Conservation (phyloP, 92 coral and sea anemone species). For the Zoanthus gigantus region DNA sequence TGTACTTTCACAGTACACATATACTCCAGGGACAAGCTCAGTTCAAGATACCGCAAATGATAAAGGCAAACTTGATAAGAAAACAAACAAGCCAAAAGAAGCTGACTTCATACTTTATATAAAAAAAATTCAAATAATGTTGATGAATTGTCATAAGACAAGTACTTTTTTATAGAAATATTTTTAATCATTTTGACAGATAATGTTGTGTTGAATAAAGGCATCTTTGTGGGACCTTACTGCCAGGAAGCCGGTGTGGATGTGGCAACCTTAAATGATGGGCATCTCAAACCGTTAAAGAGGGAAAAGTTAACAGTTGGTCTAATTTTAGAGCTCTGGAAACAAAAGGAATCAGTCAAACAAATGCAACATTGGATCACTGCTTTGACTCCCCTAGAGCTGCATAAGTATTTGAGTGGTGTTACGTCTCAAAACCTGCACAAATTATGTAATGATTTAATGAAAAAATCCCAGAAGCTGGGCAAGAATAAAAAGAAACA, state of each 20-base stretch:
- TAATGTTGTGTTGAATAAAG: constrained; percentile 8
- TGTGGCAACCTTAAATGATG: constrained; percentile 58
- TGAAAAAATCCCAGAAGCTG: constrained; percentile 41
- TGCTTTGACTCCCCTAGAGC: constrained; percentile 52
- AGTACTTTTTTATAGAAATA: constrained; percentile 3
- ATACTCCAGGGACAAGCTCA: constrained; percentile 6
- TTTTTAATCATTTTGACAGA: constrained; percentile 50
- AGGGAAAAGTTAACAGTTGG: constrained; percentile 51
- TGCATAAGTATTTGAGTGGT: constrained; percentile 1
- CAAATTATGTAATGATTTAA: constrained; percentile 52
- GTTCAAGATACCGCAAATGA: too few species aligned
- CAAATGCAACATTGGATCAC: constrained; percentile 57
- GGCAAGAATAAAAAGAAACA: constrained; percentile 54
- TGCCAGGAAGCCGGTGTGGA: constrained; percentile 49
- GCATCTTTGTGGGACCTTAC: constrained; percentile 53
- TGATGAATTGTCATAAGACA: background rate
- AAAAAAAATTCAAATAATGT: background rate
- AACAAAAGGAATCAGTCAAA: constrained; percentile 44
- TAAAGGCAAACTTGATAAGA: too few species aligned
- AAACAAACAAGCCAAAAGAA: too few species aligned
- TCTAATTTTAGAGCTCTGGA: constrained; percentile 51
- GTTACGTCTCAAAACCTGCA: constrained; percentile 42
- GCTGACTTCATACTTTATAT: background rate
- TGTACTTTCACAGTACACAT: constrained; percentile 1
- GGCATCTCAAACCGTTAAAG: constrained; percentile 52